Evolutionary conservation across 2,797 vertebrate genomes (phyloP), one percentile per base, ranked within the genome.

Genomic region (Pipistrellus nathusii): DNA sequence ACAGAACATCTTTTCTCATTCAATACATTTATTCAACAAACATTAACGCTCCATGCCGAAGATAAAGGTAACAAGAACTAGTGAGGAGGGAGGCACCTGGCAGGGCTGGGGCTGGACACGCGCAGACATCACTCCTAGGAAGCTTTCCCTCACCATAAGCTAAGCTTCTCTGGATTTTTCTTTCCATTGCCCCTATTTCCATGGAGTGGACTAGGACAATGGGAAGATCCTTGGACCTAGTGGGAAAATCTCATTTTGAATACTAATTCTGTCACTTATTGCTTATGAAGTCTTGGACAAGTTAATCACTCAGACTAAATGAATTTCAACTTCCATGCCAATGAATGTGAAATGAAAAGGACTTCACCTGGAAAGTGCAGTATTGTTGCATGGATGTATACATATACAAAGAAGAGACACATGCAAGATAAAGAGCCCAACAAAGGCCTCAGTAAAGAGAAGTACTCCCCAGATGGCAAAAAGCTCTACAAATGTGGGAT

Each of bases 161-260:
- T 53, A n/a, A 77, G 30, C 14, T 85, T 32, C 2, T 81, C 32
- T 80, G 10, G 25, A 20, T 3, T 93, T 94, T 73, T 30, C 44
- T 57, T 85, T 57, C 21, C 8, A 17, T 76, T 4, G 8, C 59
- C 32, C 68, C 30, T 59, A 2, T 87, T 91, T 85, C 38, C 3
- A 44, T 14, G 25, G 27, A 62, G 38, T 23, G 77, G 71, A 92
- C 20, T 53, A 8, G 23, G 32, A 38, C 17, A 59, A 38, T 57
- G 78, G 75, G 46, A 38, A 10, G 84, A 38, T 51, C 11, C 41
- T 38, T 86, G n/a, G 15, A 80, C 14, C 77, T 84, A 57, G 15
- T 27, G 10, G 81, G 80, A 48, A 92, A 90, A 97, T 48, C 6
- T 62, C 64, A 76, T 66, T 94, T 83, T 62, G 38, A 76, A 72